Conservation (phyloP, 2,113 vertebrate species). For the Pachypanchax playfairii region DNA sequence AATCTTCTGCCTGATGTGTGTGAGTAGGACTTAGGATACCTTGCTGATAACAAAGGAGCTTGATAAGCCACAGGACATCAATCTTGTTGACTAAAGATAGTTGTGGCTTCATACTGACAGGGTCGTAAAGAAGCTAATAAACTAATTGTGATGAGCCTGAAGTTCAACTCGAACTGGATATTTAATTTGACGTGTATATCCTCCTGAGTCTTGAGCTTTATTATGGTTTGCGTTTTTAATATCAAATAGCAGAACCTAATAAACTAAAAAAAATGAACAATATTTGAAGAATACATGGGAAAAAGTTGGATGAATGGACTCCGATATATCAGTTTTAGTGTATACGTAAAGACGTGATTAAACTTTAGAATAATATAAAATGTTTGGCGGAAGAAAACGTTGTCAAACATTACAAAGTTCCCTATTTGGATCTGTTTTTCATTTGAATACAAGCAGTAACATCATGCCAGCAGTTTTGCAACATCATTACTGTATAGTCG, state of each 20-base stretch:
- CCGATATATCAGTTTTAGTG: not conserved
- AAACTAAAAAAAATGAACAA: not conserved
- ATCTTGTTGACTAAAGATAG: slow-evolving; percentile 73
- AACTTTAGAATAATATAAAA: slow-evolving; percentile 57
- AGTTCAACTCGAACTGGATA: slow-evolving; percentile 78
- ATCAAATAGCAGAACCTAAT: too few species aligned
- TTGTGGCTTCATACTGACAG: slow-evolving; percentile 65
- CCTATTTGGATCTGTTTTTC: slow-evolving; percentile 14
- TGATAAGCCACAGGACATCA: slow-evolving; percentile 74
- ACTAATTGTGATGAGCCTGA: slow-evolving; percentile 82
- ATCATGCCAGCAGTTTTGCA: slow-evolving; percentile 50
- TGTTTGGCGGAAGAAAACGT: too few species aligned
- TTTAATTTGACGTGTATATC: too few species aligned
- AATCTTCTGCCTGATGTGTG: slow-evolving; percentile 45
- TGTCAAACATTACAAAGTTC: slow-evolving; percentile 48
- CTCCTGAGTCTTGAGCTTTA: too few species aligned
- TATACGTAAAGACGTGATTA: not conserved
- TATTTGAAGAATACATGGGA: too few species aligned
- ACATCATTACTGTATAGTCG: slow-evolving; percentile 39
- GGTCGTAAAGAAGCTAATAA: slow-evolving; percentile 81
- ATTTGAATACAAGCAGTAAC: slow-evolving; percentile 7
- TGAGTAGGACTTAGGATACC: slow-evolving; percentile 61
- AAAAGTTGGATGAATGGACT: too few species aligned
- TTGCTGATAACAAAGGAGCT: slow-evolving; percentile 69
- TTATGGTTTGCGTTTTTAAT: too few species aligned